Conservation (phyloP, 2,888 invertebrate genomes). For the Pocota personata region DNA sequence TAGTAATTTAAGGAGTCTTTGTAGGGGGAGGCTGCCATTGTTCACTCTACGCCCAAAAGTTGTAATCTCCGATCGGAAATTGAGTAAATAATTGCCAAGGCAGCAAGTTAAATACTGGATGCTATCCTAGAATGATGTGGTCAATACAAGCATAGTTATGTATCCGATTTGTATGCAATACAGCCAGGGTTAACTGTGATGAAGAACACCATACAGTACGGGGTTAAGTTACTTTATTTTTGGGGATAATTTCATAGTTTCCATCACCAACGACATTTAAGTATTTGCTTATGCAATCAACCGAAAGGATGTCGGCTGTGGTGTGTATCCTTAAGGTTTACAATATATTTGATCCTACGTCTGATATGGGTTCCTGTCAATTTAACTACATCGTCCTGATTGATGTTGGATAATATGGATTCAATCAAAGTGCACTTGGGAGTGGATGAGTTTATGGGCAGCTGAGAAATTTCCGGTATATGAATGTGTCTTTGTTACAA, state of each 20-base stretch:
- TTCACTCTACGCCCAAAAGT: constrained; percentile 29
- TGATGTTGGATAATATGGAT: constrained; percentile 28
- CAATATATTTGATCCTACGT: background rate
- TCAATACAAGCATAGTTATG: constrained; percentile 11
- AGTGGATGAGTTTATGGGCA: background rate
- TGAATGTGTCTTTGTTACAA: background rate
- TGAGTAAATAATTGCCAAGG: constrained; percentile 70
- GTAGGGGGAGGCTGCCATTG: background rate
- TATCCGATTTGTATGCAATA: background rate
- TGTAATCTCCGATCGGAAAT: constrained; percentile 73
- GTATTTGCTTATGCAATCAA: constrained; percentile 34
- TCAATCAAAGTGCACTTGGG: constrained; percentile 25
- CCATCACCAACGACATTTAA: background rate
- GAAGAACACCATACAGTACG: background rate
- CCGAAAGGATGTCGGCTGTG: constrained; percentile 24
- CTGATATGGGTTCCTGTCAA: constrained; percentile 36
- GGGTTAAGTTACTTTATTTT: constrained; percentile 11
- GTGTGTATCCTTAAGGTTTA: constrained; percentile 19
- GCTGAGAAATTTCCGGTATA: background rate
- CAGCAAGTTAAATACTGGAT: constrained; percentile 61
- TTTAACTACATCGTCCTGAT: constrained; percentile 34
- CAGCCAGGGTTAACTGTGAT: background rate
- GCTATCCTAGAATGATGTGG: constrained; percentile 33
- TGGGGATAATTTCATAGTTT: constrained; percentile 26
- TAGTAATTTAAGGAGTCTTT: constrained; percentile 45